A percentile compares a stretch with the other conserved stretches of the same genome.
phyloP scores from a whole-genome alignment of 1,140 invertebrate genomes.

The Heliconius hewitsoni region DNA sequence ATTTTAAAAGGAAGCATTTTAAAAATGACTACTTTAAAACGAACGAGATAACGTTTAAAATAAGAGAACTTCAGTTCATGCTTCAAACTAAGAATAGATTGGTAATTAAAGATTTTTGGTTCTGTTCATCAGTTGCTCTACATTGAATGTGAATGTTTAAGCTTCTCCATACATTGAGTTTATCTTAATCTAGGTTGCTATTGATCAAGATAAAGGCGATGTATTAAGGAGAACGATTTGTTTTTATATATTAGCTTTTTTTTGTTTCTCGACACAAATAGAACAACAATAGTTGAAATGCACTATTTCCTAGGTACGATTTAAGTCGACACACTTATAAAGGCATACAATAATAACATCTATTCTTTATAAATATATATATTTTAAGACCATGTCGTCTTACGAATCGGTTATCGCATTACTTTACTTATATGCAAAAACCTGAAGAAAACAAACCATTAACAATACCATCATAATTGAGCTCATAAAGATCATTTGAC shows the following conservation, averaged over 20 bases:
- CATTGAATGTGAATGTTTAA: not conserved
- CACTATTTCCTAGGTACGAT: no score
- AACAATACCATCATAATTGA: not conserved
- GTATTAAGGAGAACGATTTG: no score
- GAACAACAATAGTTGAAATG: no score
- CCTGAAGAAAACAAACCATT: not conserved
- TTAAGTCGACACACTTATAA: no score
- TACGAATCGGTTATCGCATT: not conserved
- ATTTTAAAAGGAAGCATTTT: constrained; percentile 9
- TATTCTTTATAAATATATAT: no score
- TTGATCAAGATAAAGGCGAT: no score
- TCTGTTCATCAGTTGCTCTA: not conserved
- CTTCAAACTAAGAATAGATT: constrained; percentile 6
- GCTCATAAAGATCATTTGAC: constrained; percentile 1
- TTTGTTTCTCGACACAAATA: no score
- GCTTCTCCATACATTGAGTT: not conserved
- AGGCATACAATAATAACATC: no score
- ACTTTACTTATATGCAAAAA: not conserved
- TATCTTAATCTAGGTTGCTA: not conserved
- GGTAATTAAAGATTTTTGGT: constrained; percentile 16
- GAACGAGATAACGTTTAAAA: constrained; percentile 21
- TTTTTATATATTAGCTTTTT: no score
- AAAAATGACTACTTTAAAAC: constrained; percentile 18
- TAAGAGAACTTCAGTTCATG: not conserved
- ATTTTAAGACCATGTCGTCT: no score